Percentiles rank a stretch among this genome's conserved stretches.
phyloP scores from a whole-genome alignment of 2,888 invertebrate genomes.

The Agrilus cyanescens region DNA sequence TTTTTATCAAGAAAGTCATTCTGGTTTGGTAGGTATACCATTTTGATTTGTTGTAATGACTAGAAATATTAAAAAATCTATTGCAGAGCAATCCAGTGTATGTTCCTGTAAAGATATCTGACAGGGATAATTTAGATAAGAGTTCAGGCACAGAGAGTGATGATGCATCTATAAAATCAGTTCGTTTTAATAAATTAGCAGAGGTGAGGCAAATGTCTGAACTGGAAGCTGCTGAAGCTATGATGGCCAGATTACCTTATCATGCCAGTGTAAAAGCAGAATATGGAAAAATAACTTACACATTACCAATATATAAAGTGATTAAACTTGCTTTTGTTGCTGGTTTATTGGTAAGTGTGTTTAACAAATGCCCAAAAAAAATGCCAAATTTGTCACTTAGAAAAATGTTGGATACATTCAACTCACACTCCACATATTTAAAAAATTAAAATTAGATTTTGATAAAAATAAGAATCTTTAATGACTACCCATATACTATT shows the following conservation, averaged over 20 bases:
- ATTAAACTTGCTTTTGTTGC: slow-evolving; percentile 78
- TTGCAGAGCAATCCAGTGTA: slow-evolving; percentile 80
- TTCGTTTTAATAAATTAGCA: slow-evolving; percentile 74
- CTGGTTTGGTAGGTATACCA: slow-evolving; percentile 45
- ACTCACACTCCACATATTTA: background rate
- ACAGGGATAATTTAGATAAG: slow-evolving; percentile 37
- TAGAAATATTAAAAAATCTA: slow-evolving; percentile 1
- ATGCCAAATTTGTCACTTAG: background rate
- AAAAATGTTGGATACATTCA: background rate
- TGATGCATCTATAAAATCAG: slow-evolving; percentile 74
- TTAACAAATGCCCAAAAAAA: too few relatives aligned
- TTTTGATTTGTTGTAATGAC: background rate
- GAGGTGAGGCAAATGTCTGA: slow-evolving; percentile 85
- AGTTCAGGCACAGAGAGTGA: slow-evolving; percentile 71
- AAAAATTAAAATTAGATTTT: too few relatives aligned
- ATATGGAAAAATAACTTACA: slow-evolving; percentile 55
- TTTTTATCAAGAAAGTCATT: slow-evolving; percentile 57
- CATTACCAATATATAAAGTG: slow-evolving; percentile 61
- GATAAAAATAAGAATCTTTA: too few relatives aligned
- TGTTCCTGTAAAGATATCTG: slow-evolving; percentile 74
- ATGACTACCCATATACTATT: too few relatives aligned
- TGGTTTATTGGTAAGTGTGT: slow-evolving; percentile 66
- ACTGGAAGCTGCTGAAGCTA: slow-evolving; percentile 82
- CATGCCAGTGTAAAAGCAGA: slow-evolving; percentile 72
- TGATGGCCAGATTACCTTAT: slow-evolving; percentile 88